These are phyloP conservation scores for Autographa pulchrina DNA, from an alignment of 2,888 invertebrate species.

Conservation along the genomic window DNA sequence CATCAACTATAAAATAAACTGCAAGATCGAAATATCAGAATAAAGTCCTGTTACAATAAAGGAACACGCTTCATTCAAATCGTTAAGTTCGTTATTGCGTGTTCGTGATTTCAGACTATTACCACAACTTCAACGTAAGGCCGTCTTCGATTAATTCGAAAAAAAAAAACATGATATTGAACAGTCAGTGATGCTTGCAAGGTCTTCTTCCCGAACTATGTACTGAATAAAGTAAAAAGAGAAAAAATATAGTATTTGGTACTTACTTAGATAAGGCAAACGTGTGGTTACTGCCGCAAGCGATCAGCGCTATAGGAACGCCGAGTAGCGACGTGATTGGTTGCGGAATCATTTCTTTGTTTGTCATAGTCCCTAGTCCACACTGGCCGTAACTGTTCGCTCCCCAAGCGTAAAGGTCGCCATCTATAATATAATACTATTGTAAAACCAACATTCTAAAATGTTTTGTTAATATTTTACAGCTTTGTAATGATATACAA, in stretches of 20 bases:
- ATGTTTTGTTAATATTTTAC: neutral
- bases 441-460: neutral
- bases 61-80: no score
- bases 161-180: neutral
- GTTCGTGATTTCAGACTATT: neutral
- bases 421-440: constrained; percentile 87
- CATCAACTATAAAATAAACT: no score
- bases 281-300: constrained; percentile 95
- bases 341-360: constrained; percentile 90
- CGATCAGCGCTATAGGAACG: constrained; percentile 94
- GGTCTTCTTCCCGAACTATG: neutral
- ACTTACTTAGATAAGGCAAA: constrained; percentile 93
- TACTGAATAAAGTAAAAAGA: no score
- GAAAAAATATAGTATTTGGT: neutral
- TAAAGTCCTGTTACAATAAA: neutral
- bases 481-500: neutral
- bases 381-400: constrained; percentile 95
- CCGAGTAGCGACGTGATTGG: constrained; percentile 91
- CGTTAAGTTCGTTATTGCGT: neutral
- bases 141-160: neutral
- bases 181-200: neutral
- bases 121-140: neutral
- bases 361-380: constrained; percentile 91
- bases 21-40: neutral
- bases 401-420: constrained; percentile 96